A percentile compares a stretch with the other conserved stretches of the same genome.
These are phyloP conservation scores for Lingula anatina DNA, from an alignment of 2,888 invertebrate genomes.

Conservation along the genomic window DNA sequence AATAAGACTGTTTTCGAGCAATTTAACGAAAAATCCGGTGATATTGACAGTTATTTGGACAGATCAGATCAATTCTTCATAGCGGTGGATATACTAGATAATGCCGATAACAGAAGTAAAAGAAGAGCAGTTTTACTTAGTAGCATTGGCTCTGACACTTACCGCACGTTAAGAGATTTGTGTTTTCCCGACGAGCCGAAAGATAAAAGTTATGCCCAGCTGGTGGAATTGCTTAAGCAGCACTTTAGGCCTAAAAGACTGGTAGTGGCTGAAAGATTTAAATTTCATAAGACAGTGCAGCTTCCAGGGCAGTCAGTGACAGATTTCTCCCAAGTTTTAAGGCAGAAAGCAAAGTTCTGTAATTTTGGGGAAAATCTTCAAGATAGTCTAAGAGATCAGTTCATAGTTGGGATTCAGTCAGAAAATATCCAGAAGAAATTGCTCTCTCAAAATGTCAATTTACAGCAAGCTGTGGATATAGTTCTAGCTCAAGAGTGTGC, in stretches of 20 bases:
- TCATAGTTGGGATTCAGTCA: not conserved
- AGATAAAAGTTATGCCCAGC: not conserved
- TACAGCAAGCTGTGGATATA: not conserved
- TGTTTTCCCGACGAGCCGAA: not conserved
- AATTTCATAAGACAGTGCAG: not conserved
- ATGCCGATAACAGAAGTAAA: not conserved
- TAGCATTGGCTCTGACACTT: not conserved
- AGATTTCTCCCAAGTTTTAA: not conserved
- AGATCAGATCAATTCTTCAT: not conserved
- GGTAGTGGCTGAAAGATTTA: not conserved
- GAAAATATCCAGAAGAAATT: not conserved
- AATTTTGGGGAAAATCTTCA: not conserved
- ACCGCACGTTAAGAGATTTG: not conserved
- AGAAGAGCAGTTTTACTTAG: not conserved
- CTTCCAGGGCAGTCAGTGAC: not conserved
- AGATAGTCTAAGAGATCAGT: conserved; percentile 1
- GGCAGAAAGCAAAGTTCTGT: not conserved
- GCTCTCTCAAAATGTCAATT: not conserved
- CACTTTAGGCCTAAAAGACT: not conserved
- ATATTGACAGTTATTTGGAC: not conserved
- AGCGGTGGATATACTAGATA: not conserved
- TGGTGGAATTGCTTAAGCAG: not conserved
- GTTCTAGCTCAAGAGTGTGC: not conserved
- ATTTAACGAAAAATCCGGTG: not conserved
- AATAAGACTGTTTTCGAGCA: no score